These are phyloP conservation scores for Polydrusus cervinus DNA, from an alignment of 2,888 invertebrate genomes.

Conservation along the genomic window DNA sequence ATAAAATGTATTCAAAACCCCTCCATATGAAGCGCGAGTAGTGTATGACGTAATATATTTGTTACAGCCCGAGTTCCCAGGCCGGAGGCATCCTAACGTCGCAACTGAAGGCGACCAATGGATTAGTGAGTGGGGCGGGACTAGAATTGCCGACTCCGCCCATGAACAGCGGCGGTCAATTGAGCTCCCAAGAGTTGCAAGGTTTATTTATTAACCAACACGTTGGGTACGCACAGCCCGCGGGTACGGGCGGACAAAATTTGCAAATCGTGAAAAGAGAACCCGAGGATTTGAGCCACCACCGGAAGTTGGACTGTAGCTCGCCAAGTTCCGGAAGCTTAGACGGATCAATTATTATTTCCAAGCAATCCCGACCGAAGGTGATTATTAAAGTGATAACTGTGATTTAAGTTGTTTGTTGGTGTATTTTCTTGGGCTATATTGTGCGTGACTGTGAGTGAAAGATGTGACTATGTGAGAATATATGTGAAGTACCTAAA, in stretches of 20 bases:
- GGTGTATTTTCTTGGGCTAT: constrained; percentile 48
- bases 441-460: constrained; percentile 37
- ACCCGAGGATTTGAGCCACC: constrained; percentile 85
- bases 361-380: constrained; percentile 75
- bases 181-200: constrained; percentile 76
- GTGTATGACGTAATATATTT: constrained; percentile 65
- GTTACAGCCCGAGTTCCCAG: constrained; percentile 71
- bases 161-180: constrained; percentile 72
- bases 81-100: constrained; percentile 77
- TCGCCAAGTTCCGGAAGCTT: constrained; percentile 72
- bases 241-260: constrained; percentile 72
- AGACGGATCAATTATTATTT: constrained; percentile 76
- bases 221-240: constrained; percentile 75
- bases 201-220: constrained; percentile 76
- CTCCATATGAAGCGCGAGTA: constrained; percentile 40
- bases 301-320: constrained; percentile 78
- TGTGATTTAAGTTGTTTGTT: constrained; percentile 52
- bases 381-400: constrained; percentile 68
- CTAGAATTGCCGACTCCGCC: constrained; percentile 72
- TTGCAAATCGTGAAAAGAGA: constrained; percentile 85
- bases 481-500: constrained; percentile 31
- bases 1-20: constrained; percentile 35
- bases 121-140: constrained; percentile 81
- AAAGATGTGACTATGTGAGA: constrained; percentile 38
- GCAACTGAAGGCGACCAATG: constrained; percentile 81